Base-by-base conservation (phyloP, 2,888 invertebrate species). In the Scaptomyza caliginosa region DNA sequence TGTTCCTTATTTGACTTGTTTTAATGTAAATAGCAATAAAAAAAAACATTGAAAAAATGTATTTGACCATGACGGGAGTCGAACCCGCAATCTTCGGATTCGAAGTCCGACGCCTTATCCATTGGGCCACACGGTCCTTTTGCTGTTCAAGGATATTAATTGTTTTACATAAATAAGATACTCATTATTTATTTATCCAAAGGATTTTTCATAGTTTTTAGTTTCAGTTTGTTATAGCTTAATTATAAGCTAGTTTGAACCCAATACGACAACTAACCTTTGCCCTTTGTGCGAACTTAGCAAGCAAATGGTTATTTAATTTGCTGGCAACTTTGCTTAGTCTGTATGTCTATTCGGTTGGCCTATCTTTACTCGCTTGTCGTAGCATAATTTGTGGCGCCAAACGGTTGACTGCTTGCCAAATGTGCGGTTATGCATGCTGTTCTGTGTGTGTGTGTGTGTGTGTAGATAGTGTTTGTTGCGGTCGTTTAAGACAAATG, bases 401-500 rank as follows among this genome's bases (percentile, higher is more conserved):
- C 63, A 30, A 54, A 36, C 39, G 50, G 36, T 48, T 60, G 65
- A 45, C 43, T 54, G 50, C 32, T 42, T 64, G 55, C 50, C 58
- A 78, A 70, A 60, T 45, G 45, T 67, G 79, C 42, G 62, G 68
- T 62, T 72, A 39, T 13, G 43, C 39, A 30, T 21, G 28, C 8
- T 4, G 10, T 34, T 40, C 7, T 38, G 16, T 17, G 26, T 19
- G 32, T 24, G 24, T 43, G 42, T n/a, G 26, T 42, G 24, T 32
- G 19, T 30, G 19, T 56, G 36, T 40, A n/a, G 19, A 39, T 32
- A 26, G 39, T 43, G 56, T 34, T 48, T 43, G 55, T 43, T 73
- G 74, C 49, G 79, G 86, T 65, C 60, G 68, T 51, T 76, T 66
- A 71, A 81, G 71, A 74, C 75, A 86, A 86, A 81, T 72, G 82